Conservation (phyloP, 30 jellyfish, hydroid and myxozoan species). For the Chrysaora quinquecirrha region DNA sequence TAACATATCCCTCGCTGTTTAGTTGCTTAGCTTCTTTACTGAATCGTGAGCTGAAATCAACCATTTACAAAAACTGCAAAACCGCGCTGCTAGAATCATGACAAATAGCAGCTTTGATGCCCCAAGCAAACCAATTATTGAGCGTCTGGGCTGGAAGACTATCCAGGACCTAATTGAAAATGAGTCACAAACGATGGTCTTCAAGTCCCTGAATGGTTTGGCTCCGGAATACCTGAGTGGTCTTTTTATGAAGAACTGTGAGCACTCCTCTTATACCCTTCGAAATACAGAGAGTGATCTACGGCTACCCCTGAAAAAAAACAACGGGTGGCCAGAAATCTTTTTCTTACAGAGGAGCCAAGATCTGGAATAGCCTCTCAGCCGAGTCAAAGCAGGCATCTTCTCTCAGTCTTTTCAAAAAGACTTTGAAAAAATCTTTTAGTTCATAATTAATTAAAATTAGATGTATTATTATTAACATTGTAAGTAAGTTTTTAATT, state of each 20-base stretch:
- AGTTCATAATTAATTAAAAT: not conserved
- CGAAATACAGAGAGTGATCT: not conserved
- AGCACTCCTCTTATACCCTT: not conserved
- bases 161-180: constrained; percentile 7
- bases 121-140: not conserved
- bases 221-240: too few species aligned
- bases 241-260: too few species aligned
- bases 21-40: too few species aligned
- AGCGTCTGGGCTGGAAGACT: constrained; percentile 21
- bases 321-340: not conserved
- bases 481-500: not conserved
- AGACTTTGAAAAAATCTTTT: not conserved
- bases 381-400: constrained; percentile 4
- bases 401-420: not conserved
- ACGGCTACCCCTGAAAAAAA: not conserved
- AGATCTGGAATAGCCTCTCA: not conserved
- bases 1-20: too few species aligned
- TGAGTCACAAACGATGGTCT: not conserved
- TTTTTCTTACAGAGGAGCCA: not conserved
- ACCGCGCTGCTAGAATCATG: constrained; percentile 23
- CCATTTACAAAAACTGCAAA: constrained; percentile 23
- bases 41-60: constrained; percentile 16
- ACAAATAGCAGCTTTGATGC: constrained; percentile 7
- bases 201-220: constrained; percentile 6
- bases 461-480: not conserved